A percentile compares a stretch with the other conserved stretches of the same genome.
phyloP scores from a whole-genome alignment of 2,888 invertebrate species.

The Scaeva pyrastri region DNA sequence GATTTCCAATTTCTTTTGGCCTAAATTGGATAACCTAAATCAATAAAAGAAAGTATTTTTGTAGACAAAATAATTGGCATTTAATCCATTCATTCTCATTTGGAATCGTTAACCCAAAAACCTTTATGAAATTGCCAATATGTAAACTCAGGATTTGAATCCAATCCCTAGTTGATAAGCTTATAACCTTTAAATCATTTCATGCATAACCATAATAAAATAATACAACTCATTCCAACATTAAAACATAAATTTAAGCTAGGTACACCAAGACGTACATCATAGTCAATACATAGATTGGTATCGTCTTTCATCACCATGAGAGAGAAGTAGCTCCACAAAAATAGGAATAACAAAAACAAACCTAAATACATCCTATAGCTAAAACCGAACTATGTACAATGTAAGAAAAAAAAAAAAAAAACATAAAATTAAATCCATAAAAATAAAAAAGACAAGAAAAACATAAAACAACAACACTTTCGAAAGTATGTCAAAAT shows the following conservation, averaged over 20 bases:
- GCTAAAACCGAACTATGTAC: not conserved
- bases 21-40: too few relatives aligned
- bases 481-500: constrained; percentile 77
- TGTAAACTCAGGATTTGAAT: too few relatives aligned
- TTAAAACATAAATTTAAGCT: not conserved
- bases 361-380: constrained; percentile 1
- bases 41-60: too few relatives aligned
- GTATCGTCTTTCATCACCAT: constrained; percentile 18
- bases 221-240: not conserved
- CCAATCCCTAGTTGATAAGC: not conserved
- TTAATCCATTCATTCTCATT: too few relatives aligned
- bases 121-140: too few relatives aligned
- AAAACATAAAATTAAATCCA: not conserved
- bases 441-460: constrained; percentile 19
- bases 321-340: constrained; percentile 15
- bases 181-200: not conserved
- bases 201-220: constrained; percentile 5
- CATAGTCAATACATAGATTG: constrained; percentile 9
- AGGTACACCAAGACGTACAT: not conserved
- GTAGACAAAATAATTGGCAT: too few relatives aligned
- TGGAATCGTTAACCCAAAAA: too few relatives aligned
- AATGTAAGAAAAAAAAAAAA: too few relatives aligned
- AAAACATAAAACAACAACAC: constrained; percentile 33
- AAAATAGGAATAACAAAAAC: constrained; percentile 33
- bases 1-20: too few relatives aligned